Percentiles rank a stretch among this genome's conserved stretches.
Conservation (phyloP, 2,797 vertebrate species). For the Myotis myotis region DNA sequence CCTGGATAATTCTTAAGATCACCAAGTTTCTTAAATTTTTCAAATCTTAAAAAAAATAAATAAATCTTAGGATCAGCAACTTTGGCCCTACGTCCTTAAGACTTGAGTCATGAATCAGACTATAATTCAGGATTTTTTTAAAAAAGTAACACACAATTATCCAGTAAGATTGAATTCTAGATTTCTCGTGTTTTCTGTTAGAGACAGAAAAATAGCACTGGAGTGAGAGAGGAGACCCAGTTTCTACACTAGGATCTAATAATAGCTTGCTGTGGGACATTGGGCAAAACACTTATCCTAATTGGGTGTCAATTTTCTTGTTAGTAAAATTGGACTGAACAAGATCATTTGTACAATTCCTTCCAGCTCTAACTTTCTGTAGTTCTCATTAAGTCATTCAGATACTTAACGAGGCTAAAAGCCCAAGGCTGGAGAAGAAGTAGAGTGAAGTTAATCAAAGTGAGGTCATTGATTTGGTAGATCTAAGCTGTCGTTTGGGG, state of each 20-base stretch:
- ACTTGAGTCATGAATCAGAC: not conserved
- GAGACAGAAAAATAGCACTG: not conserved
- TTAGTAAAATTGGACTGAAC: not conserved
- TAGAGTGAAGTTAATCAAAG: not conserved
- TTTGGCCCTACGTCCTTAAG: conserved; percentile 16
- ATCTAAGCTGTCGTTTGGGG: not conserved
- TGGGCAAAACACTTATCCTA: not conserved
- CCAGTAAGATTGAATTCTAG: not conserved
- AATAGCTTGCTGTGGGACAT: not conserved
- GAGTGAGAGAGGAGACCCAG: not conserved
- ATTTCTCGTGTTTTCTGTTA: not conserved
- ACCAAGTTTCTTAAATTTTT: not conserved
- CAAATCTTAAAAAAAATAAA: not conserved
- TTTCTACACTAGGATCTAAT: not conserved
- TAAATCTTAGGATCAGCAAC: not conserved
- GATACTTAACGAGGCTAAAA: not conserved
- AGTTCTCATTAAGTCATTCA: not conserved
- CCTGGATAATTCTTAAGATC: not conserved
- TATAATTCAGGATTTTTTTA: not conserved
- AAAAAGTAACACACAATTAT: not conserved
- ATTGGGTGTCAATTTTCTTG: not conserved
- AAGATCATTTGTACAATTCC: not conserved
- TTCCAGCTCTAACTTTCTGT: not conserved
- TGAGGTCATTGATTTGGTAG: not conserved
- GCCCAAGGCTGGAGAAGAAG: not conserved